Percentiles rank a stretch among this genome's conserved stretches.
These are phyloP conservation scores for Nephotettix cincticeps DNA, from an alignment of 1,140 invertebrate species.

Conservation along the genomic window DNA sequence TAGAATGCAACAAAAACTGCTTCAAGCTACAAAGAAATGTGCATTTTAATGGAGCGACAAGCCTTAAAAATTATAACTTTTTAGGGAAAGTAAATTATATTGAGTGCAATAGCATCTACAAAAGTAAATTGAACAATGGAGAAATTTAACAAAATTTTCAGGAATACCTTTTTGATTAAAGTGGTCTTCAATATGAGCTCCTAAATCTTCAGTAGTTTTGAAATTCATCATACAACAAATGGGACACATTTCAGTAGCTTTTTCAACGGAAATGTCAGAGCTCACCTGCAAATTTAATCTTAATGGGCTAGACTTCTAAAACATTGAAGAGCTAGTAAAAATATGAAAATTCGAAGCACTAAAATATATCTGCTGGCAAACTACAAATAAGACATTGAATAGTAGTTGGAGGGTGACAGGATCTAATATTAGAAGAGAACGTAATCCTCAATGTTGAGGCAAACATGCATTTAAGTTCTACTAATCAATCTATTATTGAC, in stretches of 20 bases:
- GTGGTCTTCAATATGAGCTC: slow-evolving; percentile 69
- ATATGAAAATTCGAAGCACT: slow-evolving; percentile 2
- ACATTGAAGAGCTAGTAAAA: slow-evolving; percentile 4
- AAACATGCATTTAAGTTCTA: too few relatives aligned
- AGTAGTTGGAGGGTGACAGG: too few relatives aligned
- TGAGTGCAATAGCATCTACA: not conserved
- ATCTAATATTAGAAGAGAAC: too few relatives aligned
- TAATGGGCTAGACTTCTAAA: slow-evolving; percentile 24
- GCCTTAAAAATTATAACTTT: slow-evolving; percentile 11
- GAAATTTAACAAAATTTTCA: not conserved
- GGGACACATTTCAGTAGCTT: slow-evolving; percentile 49
- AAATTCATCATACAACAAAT: slow-evolving; percentile 56
- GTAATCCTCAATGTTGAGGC: too few relatives aligned
- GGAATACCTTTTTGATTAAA: slow-evolving; percentile 53
- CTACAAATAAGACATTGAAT: too few relatives aligned
- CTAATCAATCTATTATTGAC: too few relatives aligned
- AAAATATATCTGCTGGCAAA: too few relatives aligned
- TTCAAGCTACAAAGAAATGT: too few relatives aligned
- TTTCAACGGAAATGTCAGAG: slow-evolving; percentile 31
- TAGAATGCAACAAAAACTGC: too few relatives aligned
- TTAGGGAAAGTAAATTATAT: not conserved
- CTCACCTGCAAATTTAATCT: slow-evolving; percentile 16
- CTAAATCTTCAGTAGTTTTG: slow-evolving; percentile 54
- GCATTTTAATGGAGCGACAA: too few relatives aligned
- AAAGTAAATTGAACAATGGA: not conserved